Base-by-base conservation (phyloP, 2,888 invertebrate genomes). In the Morpho helenor region DNA sequence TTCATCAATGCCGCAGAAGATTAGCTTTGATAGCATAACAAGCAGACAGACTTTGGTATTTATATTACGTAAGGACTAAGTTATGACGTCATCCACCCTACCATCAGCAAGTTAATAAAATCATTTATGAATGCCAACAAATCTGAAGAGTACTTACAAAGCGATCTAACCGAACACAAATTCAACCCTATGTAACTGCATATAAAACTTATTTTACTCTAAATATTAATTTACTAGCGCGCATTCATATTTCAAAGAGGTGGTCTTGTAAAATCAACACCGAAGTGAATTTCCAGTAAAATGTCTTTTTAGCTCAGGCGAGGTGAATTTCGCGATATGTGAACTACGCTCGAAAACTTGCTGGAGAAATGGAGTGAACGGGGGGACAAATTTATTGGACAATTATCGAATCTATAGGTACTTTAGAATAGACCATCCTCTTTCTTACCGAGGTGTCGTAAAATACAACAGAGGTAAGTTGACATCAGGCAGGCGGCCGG, bases 241-340 rank as follows among this genome's bases (percentile, higher is more conserved):
- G 47, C 47, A 59, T 59, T 56, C 53, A 59, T 61, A 56, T 56
- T 62, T 60, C 46, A 59, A 47, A 52, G 49, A 50, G 46, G 52
- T 31, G 58, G 56, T 61, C 48, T 56, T 63, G 41, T 61, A 52
- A 59, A 64, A 61, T 59, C 57, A 53, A 50, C 55, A 57, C 56
- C 52, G 56, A 53, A 56, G 43, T 61, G 51, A 42, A 48, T 56
- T 60, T 42, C n/a, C 40, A 44, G 50, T 46, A 49, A 64, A 53
- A 56, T 59, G 50, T 53, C 61, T 63, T 49, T 55, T 58, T 50
- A 45, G 46, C 46, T 59, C 53, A 46, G 52, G 56, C 47, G 45
- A 51, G 49, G 46, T 51, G 46, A 42, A 55, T 47, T 53, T 47
- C 48, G 40, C 47, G 46, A 47, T 49, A 51, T 53, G 49, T 54